Evolutionary conservation across 2,888 invertebrate species (phyloP), one percentile per base, ranked within the genome.

Genomic region (Agrypnus murinus): DNA sequence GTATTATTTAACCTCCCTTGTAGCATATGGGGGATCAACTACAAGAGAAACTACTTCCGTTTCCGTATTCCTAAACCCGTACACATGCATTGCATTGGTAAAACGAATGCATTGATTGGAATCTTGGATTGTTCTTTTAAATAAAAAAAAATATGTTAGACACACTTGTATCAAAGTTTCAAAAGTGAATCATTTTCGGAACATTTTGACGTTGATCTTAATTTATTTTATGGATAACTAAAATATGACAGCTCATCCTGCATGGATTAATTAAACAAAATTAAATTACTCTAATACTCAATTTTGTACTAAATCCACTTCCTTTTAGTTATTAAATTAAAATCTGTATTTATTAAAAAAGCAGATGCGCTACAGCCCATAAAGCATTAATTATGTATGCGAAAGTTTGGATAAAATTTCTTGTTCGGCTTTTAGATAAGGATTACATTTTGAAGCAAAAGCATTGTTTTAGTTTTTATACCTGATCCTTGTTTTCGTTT

Each of bases 281-380:
- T 40, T 12, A 40, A 25, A 3, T 25, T 5, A 4, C 10, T 12
- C 38, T 4, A 40, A 40, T n/a, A 40, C 10, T 12, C 38, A 40
- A 40, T 40, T 40, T 40, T 40, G 38, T 40, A 40, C 38, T n/a
- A n/a, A 40, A 40, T 40, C 38, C 38, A 12, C 38, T 40, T 40
- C n/a, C 38, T 40, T 40, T 40, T 40, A 40, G 38, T 40, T 12
- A 40, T 40, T 40, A 40, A 40, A 40, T 40, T 12, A 40, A 10
- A 25, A 25, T 25, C 2, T 25, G 25, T 25, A n/a, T 40, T 40
- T 40, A 40, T 40, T 40, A 40, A 40, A 40, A 40, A 40, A n/a
- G 4, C 38, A 40, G 38, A 12, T 12, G 12, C n/a, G 38, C n/a
- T n/a, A n/a, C n/a, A n/a, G 4, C n/a, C n/a, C 38, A n/a, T 10